These are phyloP conservation scores for Paradoxurus hermaphroditus DNA, from an alignment of 2,113 vertebrate genomes.

Conservation along the genomic window DNA sequence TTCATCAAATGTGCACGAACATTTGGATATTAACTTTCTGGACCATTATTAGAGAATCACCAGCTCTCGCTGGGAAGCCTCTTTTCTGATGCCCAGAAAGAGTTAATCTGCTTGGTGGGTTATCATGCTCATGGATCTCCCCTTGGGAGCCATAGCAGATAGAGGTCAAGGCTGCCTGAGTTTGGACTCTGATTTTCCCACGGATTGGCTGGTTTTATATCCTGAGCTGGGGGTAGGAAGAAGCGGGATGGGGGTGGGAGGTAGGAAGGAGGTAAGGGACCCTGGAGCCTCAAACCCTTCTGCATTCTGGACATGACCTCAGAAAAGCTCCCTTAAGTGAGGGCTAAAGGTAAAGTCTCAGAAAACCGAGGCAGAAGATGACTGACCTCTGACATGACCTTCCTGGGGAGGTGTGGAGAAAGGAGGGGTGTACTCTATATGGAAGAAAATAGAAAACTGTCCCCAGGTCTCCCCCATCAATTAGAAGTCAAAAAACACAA, in stretches of 20 bases:
- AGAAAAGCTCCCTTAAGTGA: neutral
- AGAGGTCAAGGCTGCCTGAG: conserved; percentile 47
- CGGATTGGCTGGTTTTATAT: conserved; percentile 20
- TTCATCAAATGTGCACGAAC: neutral
- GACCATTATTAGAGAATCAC: too few relatives aligned
- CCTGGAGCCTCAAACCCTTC: neutral
- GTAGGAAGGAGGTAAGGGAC: neutral
- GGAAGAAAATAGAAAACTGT: neutral
- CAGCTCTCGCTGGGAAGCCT: neutral
- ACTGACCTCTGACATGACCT: neutral
- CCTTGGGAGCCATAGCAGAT: neutral
- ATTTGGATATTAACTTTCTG: neutral
- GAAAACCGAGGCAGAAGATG: neutral
- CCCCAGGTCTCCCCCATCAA: neutral
- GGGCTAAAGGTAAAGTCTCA: neutral
- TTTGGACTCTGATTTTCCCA: conserved; percentile 56
- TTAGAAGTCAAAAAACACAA: neutral
- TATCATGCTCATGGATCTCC: neutral
- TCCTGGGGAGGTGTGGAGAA: neutral
- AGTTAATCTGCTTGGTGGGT: neutral
- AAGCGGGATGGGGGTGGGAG: neutral
- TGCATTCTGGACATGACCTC: neutral
- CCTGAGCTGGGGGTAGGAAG: neutral
- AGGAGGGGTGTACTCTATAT: neutral
- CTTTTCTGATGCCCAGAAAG: neutral